Evolutionary conservation across 2,113 vertebrate species (phyloP).

Genomic region (Mormoops blainvillei): DNA sequence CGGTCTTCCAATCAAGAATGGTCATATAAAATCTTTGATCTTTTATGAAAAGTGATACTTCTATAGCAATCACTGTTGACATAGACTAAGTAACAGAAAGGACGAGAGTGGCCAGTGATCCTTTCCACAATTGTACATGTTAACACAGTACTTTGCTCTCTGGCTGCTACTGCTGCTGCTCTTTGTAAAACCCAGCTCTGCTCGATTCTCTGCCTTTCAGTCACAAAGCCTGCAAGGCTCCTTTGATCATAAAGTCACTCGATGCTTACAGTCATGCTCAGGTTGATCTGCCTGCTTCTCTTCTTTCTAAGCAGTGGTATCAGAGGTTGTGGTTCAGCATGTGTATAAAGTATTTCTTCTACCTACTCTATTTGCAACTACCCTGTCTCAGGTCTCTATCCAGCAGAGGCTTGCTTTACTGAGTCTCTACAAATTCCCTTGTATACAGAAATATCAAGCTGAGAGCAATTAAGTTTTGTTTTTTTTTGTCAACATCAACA

Average conservation of each 20-base stretch:
- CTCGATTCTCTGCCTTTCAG: not conserved
- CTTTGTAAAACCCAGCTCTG: slow-evolving; percentile 17
- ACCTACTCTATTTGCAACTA: not conserved
- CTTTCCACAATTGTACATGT: not conserved
- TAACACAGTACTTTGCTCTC: not conserved
- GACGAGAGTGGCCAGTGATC: not conserved
- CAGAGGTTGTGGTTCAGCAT: not conserved
- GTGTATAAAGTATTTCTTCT: not conserved
- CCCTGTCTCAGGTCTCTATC: not conserved
- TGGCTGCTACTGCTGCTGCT: not conserved
- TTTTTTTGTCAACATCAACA: not conserved
- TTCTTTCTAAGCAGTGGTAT: not conserved
- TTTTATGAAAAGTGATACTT: not conserved
- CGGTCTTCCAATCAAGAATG: not conserved
- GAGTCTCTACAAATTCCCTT: not conserved
- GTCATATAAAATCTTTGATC: not conserved
- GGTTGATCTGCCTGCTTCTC: not conserved
- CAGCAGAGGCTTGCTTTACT: not conserved
- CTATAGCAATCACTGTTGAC: not conserved
- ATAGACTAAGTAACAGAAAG: not conserved
- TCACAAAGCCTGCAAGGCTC: not conserved
- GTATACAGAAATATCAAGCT: not conserved
- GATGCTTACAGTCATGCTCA: not conserved
- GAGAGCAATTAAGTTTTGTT: not conserved
- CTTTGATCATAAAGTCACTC: not conserved